A percentile compares a stretch with the other conserved stretches of the same genome.
Conservation (phyloP, 2,888 invertebrate genomes). For the Gymnocheta viridis region DNA sequence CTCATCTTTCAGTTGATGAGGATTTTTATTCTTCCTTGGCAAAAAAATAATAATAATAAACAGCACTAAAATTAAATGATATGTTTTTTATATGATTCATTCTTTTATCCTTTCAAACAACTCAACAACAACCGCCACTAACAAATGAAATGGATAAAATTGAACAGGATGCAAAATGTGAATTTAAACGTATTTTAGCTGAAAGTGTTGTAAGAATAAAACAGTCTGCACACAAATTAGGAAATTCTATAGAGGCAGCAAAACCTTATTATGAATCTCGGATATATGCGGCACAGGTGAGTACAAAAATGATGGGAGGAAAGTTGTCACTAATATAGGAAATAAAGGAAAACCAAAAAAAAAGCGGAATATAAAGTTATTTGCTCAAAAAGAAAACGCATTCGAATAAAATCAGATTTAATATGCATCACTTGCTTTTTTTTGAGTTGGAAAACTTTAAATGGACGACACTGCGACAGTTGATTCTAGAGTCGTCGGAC, state of each 20-base stretch:
- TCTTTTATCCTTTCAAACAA: conserved; percentile 26
- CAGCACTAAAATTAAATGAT: conserved; percentile 27
- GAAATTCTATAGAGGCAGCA: conserved; percentile 92
- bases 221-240: conserved; percentile 90
- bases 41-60: background rate
- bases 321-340: background rate
- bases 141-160: conserved; percentile 47
- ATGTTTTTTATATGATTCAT: conserved; percentile 20
- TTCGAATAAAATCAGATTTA: too few species aligned
- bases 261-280: conserved; percentile 95
- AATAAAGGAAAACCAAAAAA: background rate
- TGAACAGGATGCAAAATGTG: conserved; percentile 90
- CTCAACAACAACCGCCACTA: conserved; percentile 6
- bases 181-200: conserved; percentile 90
- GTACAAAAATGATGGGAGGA: conserved; percentile 7
- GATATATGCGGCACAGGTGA: conserved; percentile 90
- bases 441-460: too few species aligned
- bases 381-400: too few species aligned
- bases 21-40: background rate
- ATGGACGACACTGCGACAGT: too few species aligned
- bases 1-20: background rate
- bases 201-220: conserved; percentile 93
- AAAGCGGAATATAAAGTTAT: too few species aligned
- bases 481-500: too few species aligned
- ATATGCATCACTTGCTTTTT: too few species aligned